A percentile compares a stretch with the other conserved stretches of the same genome.
phyloP scores from a whole-genome alignment of 2,113 vertebrate species.

The Onychostoma macrolepis region DNA sequence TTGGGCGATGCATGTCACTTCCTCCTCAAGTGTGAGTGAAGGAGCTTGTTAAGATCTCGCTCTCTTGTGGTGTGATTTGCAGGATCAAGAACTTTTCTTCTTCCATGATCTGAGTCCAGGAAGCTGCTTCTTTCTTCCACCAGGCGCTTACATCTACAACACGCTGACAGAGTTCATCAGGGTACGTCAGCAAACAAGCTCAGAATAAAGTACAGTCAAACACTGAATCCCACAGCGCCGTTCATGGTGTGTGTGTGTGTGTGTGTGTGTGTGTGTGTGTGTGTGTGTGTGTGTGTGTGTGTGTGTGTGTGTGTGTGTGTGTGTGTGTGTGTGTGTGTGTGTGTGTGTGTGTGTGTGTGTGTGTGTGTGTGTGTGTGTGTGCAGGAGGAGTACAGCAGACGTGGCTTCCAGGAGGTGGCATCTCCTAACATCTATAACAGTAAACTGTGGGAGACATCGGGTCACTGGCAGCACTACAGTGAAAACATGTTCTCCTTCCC shows the following conservation, averaged over 20 bases:
- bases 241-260: background rate
- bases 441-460: constrained; percentile 91
- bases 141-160: constrained; percentile 91
- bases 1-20: background rate
- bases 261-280: background rate
- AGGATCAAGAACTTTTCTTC: constrained; percentile 99
- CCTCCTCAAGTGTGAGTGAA: background rate
- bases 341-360: background rate
- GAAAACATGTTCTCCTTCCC: constrained; percentile 95
- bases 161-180: constrained; percentile 87
- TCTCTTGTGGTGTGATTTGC: constrained; percentile 30
- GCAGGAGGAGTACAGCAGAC: constrained; percentile 86
- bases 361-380: constrained; percentile 10
- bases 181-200: constrained; percentile 65
- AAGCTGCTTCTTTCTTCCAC: constrained; percentile 94
- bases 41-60: background rate
- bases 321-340: background rate
- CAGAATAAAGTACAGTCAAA: background rate
- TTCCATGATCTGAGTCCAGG: constrained; percentile 96
- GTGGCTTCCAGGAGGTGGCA: constrained; percentile 88
- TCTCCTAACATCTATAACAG: constrained; percentile 92
- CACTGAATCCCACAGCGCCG: background rate
- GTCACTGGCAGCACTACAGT: constrained; percentile 94
- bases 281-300: background rate
- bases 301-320: background rate